These are phyloP conservation scores for Ceraclea dissimilis DNA, from an alignment of 2,888 invertebrate species.

Conservation along the genomic window DNA sequence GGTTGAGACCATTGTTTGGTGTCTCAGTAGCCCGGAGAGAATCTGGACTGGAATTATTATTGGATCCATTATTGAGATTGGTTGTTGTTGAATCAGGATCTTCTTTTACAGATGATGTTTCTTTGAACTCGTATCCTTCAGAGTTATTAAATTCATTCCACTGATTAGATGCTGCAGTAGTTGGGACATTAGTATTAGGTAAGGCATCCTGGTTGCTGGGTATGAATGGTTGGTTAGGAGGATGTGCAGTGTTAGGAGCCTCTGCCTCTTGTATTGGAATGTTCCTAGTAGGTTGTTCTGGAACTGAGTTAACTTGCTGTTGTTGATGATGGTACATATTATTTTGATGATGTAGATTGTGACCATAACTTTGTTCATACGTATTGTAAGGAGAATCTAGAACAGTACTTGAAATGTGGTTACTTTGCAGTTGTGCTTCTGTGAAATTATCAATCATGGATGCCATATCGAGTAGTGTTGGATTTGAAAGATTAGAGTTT, in stretches of 20 bases:
- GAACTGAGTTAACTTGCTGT: slow-evolving; percentile 42
- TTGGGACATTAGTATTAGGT: slow-evolving; percentile 33
- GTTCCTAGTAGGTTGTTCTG: slow-evolving; percentile 24
- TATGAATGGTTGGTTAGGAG: slow-evolving; percentile 32
- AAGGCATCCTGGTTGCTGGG: slow-evolving; percentile 32
- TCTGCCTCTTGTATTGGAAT: slow-evolving; percentile 29
- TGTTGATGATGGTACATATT: slow-evolving; percentile 52
- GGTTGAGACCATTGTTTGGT: slow-evolving; percentile 37
- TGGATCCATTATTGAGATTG: slow-evolving; percentile 42
- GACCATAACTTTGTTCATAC: slow-evolving; percentile 54
- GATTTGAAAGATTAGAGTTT: slow-evolving; percentile 44
- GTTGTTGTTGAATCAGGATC: slow-evolving; percentile 71
- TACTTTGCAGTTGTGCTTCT: slow-evolving; percentile 73
- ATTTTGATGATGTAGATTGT: slow-evolving; percentile 59
- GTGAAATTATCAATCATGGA: slow-evolving; percentile 71
- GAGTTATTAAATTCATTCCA: slow-evolving; percentile 44
- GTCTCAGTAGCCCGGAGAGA: slow-evolving; percentile 27
- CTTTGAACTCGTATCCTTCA: slow-evolving; percentile 38
- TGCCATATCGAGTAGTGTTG: slow-evolving; percentile 64
- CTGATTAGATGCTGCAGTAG: slow-evolving; percentile 29
- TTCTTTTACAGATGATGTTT: slow-evolving; percentile 53
- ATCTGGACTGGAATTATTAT: slow-evolving; percentile 48
- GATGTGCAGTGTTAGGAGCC: slow-evolving; percentile 32
- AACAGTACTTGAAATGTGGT: slow-evolving; percentile 79
- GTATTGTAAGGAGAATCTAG: slow-evolving; percentile 60